These are phyloP conservation scores for Takifugu rubripes DNA, from an alignment of 2,797 vertebrate genomes.

Conservation along the genomic window DNA sequence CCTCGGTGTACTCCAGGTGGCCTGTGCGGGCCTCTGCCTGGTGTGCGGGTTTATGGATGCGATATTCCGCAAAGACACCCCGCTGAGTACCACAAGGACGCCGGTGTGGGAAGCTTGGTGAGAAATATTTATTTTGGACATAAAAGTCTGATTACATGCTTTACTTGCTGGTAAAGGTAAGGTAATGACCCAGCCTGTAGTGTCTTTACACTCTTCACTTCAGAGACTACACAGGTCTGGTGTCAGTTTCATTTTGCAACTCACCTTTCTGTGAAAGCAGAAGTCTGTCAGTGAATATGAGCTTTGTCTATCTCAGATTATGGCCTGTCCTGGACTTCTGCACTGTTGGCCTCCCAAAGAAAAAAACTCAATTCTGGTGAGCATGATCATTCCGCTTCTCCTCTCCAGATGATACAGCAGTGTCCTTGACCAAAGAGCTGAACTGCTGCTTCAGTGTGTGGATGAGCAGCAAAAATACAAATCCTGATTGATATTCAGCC, in stretches of 20 bases:
- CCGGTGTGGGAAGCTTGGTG: slow-evolving; percentile 87
- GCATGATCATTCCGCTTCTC: slow-evolving; percentile 13
- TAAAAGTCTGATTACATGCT: too few species aligned
- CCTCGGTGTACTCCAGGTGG: slow-evolving; percentile 81
- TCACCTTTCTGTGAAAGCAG: too few species aligned
- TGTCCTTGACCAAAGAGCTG: too few species aligned
- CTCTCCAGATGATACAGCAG: too few species aligned
- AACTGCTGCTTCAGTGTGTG: too few species aligned
- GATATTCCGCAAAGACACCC: slow-evolving; percentile 76
- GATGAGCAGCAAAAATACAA: too few species aligned
- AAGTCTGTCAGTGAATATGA: not conserved
- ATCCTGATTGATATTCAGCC: too few species aligned
- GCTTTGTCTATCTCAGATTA: slow-evolving; percentile 66
- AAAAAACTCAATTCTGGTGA: slow-evolving; percentile 82
- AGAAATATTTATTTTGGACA: slow-evolving; percentile 22
- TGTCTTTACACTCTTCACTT: too few species aligned
- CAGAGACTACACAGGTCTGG: too few species aligned
- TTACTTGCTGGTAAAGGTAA: too few species aligned
- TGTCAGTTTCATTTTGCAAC: too few species aligned
- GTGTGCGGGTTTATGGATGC: slow-evolving; percentile 80
- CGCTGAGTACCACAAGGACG: slow-evolving; percentile 76
- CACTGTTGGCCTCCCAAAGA: slow-evolving; percentile 82
- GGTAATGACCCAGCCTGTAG: too few species aligned
- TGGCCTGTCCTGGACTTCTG: slow-evolving; percentile 81
- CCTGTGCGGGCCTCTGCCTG: slow-evolving; percentile 75